These are phyloP conservation scores for Araneus ventricosus DNA, from an alignment of 1,140 invertebrate genomes.

Conservation along the genomic window DNA sequence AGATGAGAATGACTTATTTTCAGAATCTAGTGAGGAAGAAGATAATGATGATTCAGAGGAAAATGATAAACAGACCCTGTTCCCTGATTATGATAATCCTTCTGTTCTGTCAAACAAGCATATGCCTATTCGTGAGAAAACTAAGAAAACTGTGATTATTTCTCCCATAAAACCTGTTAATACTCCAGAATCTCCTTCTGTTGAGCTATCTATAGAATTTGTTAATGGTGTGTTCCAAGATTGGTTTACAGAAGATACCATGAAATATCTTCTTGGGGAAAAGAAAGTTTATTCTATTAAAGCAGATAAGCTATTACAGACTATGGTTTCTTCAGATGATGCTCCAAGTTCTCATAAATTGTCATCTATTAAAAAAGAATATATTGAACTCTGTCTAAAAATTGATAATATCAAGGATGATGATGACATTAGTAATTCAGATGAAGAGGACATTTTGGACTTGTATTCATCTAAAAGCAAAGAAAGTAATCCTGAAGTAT, in stretches of 20 bases:
- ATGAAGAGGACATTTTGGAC: not conserved
- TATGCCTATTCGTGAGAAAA: conserved; percentile 47
- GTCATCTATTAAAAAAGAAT: conserved; percentile 31
- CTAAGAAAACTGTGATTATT: conserved; percentile 42
- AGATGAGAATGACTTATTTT: not conserved
- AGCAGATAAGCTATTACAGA: conserved; percentile 56
- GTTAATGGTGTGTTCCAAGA: conserved; percentile 36
- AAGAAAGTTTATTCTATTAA: conserved; percentile 58
- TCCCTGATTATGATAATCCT: conserved; percentile 54
- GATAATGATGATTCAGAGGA: conserved; percentile 18
- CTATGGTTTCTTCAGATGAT: not conserved
- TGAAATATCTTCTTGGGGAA: conserved; percentile 67
- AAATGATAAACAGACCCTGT: not conserved
- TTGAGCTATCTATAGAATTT: conserved; percentile 43
- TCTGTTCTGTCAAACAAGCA: conserved; percentile 37
- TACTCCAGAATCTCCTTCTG: not conserved
- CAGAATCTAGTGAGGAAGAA: not conserved
- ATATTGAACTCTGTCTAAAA: conserved; percentile 64
- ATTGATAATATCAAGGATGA: conserved; percentile 24
- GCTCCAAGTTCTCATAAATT: not conserved
- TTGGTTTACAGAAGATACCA: conserved; percentile 68
- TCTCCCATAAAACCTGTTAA: conserved; percentile 9
- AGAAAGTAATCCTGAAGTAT: not conserved
- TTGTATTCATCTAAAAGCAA: not conserved
- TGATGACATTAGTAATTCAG: conserved; percentile 17